phyloP scores from a whole-genome alignment of 2,113 vertebrate species.

The Malaclemys terrapin region DNA sequence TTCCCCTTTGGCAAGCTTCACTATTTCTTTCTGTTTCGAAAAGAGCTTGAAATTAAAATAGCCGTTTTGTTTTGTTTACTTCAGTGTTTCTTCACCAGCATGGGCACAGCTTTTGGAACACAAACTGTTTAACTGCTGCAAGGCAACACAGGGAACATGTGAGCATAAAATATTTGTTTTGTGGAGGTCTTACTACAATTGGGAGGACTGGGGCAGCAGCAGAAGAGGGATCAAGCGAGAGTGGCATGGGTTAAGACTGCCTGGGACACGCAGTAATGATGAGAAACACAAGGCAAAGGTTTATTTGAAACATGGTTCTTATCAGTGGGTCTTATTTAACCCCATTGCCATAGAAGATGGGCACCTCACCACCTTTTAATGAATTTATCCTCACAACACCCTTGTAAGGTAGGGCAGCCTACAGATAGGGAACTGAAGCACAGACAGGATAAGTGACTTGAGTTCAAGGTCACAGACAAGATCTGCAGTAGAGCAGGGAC shows the following conservation, averaged over 20 bases:
- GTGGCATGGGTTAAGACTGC: background rate
- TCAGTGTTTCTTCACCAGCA: background rate
- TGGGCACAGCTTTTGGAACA: background rate
- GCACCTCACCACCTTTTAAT: background rate
- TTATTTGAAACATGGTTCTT: background rate
- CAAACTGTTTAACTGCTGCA: background rate
- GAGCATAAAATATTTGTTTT: background rate
- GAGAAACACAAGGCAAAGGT: background rate
- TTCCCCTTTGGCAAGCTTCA: background rate
- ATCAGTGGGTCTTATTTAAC: background rate
- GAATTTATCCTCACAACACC: background rate
- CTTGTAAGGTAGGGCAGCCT: background rate
- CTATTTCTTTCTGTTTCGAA: background rate
- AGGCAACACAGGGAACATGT: accelerated
- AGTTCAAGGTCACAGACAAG: accelerated
- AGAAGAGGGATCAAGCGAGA: background rate
- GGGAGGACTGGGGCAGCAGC: background rate
- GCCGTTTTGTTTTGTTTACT: background rate
- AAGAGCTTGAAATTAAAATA: background rate
- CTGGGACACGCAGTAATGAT: background rate
- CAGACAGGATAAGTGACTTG: background rate
- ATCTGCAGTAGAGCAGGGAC: accelerated
- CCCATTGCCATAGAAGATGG: background rate
- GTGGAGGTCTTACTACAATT: background rate
- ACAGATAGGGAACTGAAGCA: background rate